Base-by-base conservation (phyloP, 2,797 vertebrate genomes). In the Buphagus erythrorhynchus region DNA sequence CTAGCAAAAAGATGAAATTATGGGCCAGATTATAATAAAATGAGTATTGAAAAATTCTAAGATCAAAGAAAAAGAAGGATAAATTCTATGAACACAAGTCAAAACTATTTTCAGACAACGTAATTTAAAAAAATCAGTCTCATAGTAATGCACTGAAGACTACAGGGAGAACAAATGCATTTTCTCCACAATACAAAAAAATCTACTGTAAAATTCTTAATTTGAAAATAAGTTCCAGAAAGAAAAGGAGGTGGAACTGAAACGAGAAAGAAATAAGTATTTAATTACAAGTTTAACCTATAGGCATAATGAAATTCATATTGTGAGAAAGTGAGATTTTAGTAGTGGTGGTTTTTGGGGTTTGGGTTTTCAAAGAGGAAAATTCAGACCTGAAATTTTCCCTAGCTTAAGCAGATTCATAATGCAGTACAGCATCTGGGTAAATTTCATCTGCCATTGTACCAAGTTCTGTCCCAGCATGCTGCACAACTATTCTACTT, bases 401-500 rank as follows among this genome's bases (percentile, higher is more conserved):
- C 36, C 40, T 8, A 58, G 28, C 28, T 87, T 19, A 66, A 16
- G 38, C 19, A 89, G 38, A 86, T 42, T 49, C 16, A 65, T 69
- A 91, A 42, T 69, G 12, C n/a, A 82, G n/a, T 36, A 36, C 2
- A 66, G 29, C 29, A 59, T 22, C 17, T 19, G 31, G 7, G 16
- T 29, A 36, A 73, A 61, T 26, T 38, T 65, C 43, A 63, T 16
- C 43, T 73, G 33, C 45, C 46, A 9, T 17, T 48, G 38, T 17
- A 51, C 15, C 48, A 51, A 40, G 33, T 33, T 55, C 15, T 61
- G 6, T 21, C 33, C 61, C 31, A 71, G 40, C 14, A 59, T 2
- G 6, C 1, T 71, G 38, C 11, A 15, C 2, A 7, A 29, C 4
- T 25, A 3, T 19, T 59, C 26, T 1, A 16, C 25, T 43, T 11